phyloP scores from a whole-genome alignment of 2,797 vertebrate genomes.

The Cyprinodon diabolis region DNA sequence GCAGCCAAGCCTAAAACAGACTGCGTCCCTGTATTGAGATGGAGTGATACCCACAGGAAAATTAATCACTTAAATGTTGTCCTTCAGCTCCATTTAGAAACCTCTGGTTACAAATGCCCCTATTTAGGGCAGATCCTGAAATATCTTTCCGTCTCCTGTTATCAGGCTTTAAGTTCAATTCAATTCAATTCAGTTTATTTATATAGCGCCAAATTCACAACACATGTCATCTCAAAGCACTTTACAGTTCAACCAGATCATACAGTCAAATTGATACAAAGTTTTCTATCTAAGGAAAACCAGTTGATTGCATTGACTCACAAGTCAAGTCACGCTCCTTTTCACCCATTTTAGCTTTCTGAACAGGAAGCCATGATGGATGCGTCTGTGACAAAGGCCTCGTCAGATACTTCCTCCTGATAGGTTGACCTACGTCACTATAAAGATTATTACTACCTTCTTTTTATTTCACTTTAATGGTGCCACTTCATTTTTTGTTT shows the following conservation, averaged over 20 bases:
- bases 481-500: not conserved
- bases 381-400: slow-evolving; percentile 59
- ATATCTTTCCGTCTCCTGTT: slow-evolving; percentile 18
- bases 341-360: slow-evolving; percentile 55
- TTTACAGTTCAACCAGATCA: too few relatives aligned
- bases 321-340: slow-evolving; percentile 40
- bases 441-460: not conserved
- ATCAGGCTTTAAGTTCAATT: slow-evolving; percentile 41
- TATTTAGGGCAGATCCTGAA: slow-evolving; percentile 1
- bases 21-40: not conserved
- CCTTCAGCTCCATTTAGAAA: not conserved
- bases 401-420: slow-evolving; percentile 61
- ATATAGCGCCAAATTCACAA: too few relatives aligned
- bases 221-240: too few relatives aligned
- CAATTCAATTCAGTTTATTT: too few relatives aligned
- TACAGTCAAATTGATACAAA: too few relatives aligned
- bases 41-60: not conserved
- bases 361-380: slow-evolving; percentile 78
- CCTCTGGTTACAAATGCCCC: not conserved
- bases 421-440: slow-evolving; percentile 26
- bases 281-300: too few relatives aligned
- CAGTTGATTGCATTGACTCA: too few relatives aligned
- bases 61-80: not conserved
- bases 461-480: not conserved
- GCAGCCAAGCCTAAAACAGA: slow-evolving; percentile 7